Evolutionary conservation across 2,797 vertebrate genomes (phyloP).

Genomic region (Cheirogaleus major): DNA sequence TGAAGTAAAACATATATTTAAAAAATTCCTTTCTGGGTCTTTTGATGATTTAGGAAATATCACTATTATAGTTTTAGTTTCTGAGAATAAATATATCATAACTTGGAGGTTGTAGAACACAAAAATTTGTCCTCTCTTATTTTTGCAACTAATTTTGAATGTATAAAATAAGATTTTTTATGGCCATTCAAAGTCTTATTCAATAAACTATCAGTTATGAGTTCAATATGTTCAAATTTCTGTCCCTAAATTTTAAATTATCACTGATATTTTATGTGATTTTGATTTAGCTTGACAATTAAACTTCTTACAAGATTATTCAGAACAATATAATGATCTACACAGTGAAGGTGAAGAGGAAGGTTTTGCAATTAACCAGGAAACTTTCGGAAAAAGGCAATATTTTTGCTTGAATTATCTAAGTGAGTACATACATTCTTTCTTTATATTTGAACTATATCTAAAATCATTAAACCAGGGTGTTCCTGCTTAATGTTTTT

Average conservation of each 20-base stretch:
- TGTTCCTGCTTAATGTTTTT: neutral
- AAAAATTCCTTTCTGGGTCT: neutral
- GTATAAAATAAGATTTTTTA: neutral
- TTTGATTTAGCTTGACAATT: conserved; percentile 4
- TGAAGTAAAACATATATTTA: neutral
- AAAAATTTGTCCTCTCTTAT: neutral
- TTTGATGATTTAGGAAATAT: neutral
- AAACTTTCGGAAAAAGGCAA: neutral
- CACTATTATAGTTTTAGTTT: neutral
- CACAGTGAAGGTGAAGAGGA: neutral
- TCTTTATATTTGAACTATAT: neutral
- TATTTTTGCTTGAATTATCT: neutral
- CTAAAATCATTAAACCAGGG: neutral
- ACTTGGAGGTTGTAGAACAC: neutral
- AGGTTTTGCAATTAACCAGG: neutral
- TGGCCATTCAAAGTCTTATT: neutral
- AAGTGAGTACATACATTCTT: neutral
- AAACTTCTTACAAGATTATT: neutral
- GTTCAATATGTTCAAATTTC: neutral
- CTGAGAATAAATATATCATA: neutral
- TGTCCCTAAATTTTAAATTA: neutral
- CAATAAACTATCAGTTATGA: neutral
- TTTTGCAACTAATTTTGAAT: conserved; percentile 12
- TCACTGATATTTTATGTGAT: neutral
- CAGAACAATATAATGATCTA: neutral